phyloP scores from a whole-genome alignment of 2,888 invertebrate species.

The Sesia apiformis region DNA sequence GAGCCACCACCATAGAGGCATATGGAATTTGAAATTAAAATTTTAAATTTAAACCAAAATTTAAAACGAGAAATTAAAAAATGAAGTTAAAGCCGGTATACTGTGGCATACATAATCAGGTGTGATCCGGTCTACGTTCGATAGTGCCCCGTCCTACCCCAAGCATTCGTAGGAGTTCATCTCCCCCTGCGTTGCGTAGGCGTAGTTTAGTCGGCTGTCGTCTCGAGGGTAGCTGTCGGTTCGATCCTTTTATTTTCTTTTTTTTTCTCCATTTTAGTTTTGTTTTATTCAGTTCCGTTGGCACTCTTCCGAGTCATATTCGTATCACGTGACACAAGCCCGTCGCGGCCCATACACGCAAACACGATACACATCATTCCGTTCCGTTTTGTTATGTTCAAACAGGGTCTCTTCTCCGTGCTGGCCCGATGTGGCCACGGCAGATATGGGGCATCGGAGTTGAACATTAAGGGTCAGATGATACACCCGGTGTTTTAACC shows the following conservation, averaged over 20 bases:
- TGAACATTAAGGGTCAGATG: not conserved
- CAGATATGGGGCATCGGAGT: conserved; percentile 43
- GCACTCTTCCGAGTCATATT: conserved; percentile 63
- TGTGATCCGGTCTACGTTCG: conserved; percentile 17
- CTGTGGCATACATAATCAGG: conserved; percentile 27
- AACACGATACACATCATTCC: conserved; percentile 50
- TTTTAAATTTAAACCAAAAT: conserved; percentile 20
- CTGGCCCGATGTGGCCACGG: conserved; percentile 38
- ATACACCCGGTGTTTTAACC: too few species aligned
- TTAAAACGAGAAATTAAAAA: conserved; percentile 15
- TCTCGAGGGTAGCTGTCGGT: conserved; percentile 32
- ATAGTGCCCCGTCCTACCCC: conserved; percentile 32
- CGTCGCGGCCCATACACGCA: conserved; percentile 39
- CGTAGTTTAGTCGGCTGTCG: conserved; percentile 41
- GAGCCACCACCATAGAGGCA: conserved; percentile 50
- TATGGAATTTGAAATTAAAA: conserved; percentile 42
- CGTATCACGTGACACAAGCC: conserved; percentile 59
- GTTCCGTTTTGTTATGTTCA: conserved; percentile 27
- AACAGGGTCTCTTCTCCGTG: conserved; percentile 45
- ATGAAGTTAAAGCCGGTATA: conserved; percentile 14
- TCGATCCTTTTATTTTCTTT: conserved; percentile 27
- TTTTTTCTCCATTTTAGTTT: conserved; percentile 19
- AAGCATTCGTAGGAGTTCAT: conserved; percentile 26
- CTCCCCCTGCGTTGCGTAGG: conserved; percentile 54
- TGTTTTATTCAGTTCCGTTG: conserved; percentile 31